A percentile compares a stretch with the other conserved stretches of the same genome.
phyloP scores from a whole-genome alignment of 1,140 invertebrate genomes.

The Lordiphosa mommai region DNA sequence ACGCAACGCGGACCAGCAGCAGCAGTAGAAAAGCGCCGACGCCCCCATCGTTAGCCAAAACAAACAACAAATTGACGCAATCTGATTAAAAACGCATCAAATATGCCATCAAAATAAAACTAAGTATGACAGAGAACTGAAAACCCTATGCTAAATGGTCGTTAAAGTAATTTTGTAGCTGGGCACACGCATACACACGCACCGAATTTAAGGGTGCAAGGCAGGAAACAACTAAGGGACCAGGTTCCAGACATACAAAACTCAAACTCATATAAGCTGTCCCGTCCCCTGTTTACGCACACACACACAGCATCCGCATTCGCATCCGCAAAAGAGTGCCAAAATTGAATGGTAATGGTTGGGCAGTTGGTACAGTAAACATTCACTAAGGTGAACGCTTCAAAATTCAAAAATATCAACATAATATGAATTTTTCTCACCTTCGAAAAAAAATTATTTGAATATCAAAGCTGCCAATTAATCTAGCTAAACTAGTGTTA shows the following conservation, averaged over 20 bases:
- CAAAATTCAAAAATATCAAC: no score
- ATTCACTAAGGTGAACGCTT: neutral
- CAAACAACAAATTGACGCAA: conserved; percentile 57
- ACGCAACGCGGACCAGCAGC: conserved; percentile 24
- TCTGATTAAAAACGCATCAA: conserved; percentile 71
- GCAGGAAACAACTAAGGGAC: conserved; percentile 57
- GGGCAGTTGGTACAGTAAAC: conserved; percentile 25
- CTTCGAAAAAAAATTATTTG: no score
- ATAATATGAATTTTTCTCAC: no score
- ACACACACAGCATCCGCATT: neutral
- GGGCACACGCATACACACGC: conserved; percentile 22
- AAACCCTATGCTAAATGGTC: conserved; percentile 61
- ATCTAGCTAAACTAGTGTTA: no score
- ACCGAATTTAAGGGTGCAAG: conserved; percentile 31
- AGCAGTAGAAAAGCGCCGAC: neutral
- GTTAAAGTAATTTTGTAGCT: conserved; percentile 60
- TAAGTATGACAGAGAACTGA: conserved; percentile 21
- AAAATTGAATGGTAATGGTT: conserved; percentile 34
- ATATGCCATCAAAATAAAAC: conserved; percentile 28
- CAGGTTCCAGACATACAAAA: conserved; percentile 11
- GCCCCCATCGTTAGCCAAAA: conserved; percentile 38
- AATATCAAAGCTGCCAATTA: no score
- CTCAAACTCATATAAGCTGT: conserved; percentile 24
- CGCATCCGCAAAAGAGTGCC: conserved; percentile 43
- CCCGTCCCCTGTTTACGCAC: conserved; percentile 32